Evolutionary conservation across 2,888 invertebrate species (phyloP).

Genomic region (Nowickia ferox): DNA sequence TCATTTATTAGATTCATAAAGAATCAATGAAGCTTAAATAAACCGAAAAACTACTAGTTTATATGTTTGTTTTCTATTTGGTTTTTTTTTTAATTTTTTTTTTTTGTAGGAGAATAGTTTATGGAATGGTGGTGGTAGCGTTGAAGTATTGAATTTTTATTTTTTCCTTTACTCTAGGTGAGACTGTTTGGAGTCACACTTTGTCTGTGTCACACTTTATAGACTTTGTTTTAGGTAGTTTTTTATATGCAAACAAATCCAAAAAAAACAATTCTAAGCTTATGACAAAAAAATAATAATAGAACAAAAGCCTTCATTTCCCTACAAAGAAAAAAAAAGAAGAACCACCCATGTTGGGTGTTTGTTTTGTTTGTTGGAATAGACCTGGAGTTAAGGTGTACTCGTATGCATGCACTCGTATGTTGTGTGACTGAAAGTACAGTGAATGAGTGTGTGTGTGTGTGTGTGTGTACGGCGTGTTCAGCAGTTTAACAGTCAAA

Average conservation of each 20-base stretch:
- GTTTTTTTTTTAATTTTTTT: constrained; percentile 3
- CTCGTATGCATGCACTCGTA: constrained; percentile 29
- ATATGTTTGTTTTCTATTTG: constrained; percentile 48
- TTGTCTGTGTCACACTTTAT: constrained; percentile 70
- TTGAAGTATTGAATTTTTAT: constrained; percentile 24
- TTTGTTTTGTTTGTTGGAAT: constrained; percentile 45
- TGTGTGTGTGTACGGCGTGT: constrained; percentile 27
- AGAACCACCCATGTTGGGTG: constrained; percentile 61
- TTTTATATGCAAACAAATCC: constrained; percentile 6
- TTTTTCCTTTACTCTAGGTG: constrained; percentile 41
- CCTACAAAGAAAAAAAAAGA: constrained; percentile 2
- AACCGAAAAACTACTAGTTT: constrained; percentile 59
- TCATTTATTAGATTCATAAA: constrained; percentile 59
- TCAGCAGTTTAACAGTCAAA: constrained; percentile 31
- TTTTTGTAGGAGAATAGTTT: background rate
- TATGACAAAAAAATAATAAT: constrained; percentile 46
- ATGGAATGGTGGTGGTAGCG: background rate
- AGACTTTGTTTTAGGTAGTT: background rate
- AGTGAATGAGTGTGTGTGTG: constrained; percentile 9
- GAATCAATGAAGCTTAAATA: constrained; percentile 69
- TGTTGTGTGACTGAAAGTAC: constrained; percentile 29
- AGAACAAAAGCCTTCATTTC: constrained; percentile 65
- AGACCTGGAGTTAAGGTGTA: constrained; percentile 37
- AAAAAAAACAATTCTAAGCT: constrained; percentile 46
- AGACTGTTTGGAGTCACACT: constrained; percentile 72